Evolutionary conservation across 1,140 invertebrate genomes (phyloP).

Genomic region (Idris sp.): DNA sequence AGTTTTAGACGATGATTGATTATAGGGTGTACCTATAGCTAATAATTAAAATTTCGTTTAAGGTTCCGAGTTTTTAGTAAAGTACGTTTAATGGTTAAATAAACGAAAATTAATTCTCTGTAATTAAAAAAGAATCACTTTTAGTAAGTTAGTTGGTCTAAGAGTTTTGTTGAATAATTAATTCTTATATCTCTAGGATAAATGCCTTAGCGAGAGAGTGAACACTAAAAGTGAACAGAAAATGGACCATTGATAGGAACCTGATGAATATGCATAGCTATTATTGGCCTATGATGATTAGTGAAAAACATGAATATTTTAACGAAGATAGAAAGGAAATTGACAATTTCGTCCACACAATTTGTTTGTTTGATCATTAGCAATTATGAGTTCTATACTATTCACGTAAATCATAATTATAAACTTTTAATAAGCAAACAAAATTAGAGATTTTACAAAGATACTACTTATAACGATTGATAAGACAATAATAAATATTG

Average conservation of each 20-base stretch:
- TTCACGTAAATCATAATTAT: constrained; percentile 16
- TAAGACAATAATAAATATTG: constrained; percentile 39
- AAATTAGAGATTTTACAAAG: constrained; percentile 9
- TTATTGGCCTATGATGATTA: constrained; percentile 44
- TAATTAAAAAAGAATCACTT: constrained; percentile 2
- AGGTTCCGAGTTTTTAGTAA: constrained; percentile 9
- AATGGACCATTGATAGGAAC: constrained; percentile 17
- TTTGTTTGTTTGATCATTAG: constrained; percentile 21
- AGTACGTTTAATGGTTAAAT: constrained; percentile 3
- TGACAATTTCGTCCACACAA: constrained; percentile 21
- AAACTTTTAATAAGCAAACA: constrained; percentile 6
- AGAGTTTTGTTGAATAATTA: constrained; percentile 5
- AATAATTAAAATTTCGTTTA: no score
- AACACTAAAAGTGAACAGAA: constrained; percentile 16
- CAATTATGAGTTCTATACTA: constrained; percentile 17
- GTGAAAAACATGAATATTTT: constrained; percentile 30
- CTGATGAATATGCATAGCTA: constrained; percentile 18
- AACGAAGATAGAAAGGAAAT: constrained; percentile 10
- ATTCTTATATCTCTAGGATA: background rate
- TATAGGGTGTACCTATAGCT: no score
- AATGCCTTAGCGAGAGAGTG: constrained; percentile 24
- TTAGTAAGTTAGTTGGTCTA: background rate
- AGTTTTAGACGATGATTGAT: no score
- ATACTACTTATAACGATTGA: constrained; percentile 12
- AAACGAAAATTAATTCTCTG: background rate